Evolutionary conservation across 2,113 vertebrate species (phyloP).

Genomic region (Brachyhypopomus gauderio): DNA sequence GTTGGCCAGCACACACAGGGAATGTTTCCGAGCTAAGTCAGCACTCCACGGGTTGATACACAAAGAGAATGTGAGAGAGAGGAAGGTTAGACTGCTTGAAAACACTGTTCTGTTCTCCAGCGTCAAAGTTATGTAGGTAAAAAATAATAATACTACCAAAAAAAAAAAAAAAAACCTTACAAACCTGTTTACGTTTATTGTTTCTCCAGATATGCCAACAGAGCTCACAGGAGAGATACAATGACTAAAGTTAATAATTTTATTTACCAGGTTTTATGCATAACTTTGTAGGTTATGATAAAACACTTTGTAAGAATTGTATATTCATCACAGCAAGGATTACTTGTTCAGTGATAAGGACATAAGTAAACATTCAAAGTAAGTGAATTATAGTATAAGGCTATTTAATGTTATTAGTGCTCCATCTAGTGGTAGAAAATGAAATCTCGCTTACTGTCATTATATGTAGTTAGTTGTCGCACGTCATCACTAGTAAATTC

Average conservation of each 20-base stretch:
- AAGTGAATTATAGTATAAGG: neutral
- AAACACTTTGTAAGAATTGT: too few species aligned
- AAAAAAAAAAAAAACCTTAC: too few species aligned
- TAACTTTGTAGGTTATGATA: too few species aligned
- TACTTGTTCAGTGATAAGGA: too few species aligned
- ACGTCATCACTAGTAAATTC: too few species aligned
- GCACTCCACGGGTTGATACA: conserved; percentile 44
- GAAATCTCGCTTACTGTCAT: too few species aligned
- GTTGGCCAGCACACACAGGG: conserved; percentile 66
- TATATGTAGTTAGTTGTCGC: too few species aligned
- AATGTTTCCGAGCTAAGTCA: conserved; percentile 75
- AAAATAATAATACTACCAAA: too few species aligned
- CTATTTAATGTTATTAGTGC: neutral
- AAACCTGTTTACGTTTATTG: too few species aligned
- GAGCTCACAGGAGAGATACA: neutral
- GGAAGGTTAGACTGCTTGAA: conserved; percentile 18
- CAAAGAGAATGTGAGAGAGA: conserved; percentile 43
- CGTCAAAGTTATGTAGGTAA: neutral
- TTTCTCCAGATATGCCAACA: too few species aligned
- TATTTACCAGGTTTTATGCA: neutral
- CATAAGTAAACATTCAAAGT: too few species aligned
- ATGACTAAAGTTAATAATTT: neutral
- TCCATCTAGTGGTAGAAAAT: conserved; percentile 50
- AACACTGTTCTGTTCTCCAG: conserved; percentile 18
- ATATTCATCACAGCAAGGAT: too few species aligned